These are phyloP conservation scores for Cricetomys ansorgei DNA, from an alignment of 2,113 vertebrate species.

Conservation along the genomic window DNA sequence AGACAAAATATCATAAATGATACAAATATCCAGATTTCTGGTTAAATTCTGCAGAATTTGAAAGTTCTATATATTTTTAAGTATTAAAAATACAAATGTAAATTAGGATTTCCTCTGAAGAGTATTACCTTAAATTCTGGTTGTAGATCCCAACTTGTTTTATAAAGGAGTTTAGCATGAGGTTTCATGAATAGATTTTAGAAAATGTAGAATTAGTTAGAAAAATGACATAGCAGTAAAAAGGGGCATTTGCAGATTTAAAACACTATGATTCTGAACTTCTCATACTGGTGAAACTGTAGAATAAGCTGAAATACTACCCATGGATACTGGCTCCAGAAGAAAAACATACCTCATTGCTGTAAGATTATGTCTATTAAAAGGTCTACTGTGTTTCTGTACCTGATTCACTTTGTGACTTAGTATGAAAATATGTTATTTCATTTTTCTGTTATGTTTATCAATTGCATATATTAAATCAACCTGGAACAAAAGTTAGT, in stretches of 20 bases:
- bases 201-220: neutral
- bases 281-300: neutral
- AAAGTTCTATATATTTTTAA: neutral
- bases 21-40: neutral
- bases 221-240: neutral
- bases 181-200: neutral
- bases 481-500: neutral
- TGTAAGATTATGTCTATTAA: neutral
- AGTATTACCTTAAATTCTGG: neutral
- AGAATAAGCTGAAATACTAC: neutral
- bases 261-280: neutral
- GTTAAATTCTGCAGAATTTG: neutral
- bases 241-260: neutral
- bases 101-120: neutral
- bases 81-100: constrained; percentile 7
- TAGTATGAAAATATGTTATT: neutral
- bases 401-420: neutral
- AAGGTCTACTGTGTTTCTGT: neutral
- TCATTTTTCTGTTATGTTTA: neutral
- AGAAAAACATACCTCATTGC: neutral
- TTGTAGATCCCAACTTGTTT: neutral
- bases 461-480: neutral
- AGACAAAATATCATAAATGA: neutral
- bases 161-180: neutral
- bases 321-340: neutral